Conservation (phyloP, 1,140 invertebrate genomes). For the Drosophila arawakana region DNA sequence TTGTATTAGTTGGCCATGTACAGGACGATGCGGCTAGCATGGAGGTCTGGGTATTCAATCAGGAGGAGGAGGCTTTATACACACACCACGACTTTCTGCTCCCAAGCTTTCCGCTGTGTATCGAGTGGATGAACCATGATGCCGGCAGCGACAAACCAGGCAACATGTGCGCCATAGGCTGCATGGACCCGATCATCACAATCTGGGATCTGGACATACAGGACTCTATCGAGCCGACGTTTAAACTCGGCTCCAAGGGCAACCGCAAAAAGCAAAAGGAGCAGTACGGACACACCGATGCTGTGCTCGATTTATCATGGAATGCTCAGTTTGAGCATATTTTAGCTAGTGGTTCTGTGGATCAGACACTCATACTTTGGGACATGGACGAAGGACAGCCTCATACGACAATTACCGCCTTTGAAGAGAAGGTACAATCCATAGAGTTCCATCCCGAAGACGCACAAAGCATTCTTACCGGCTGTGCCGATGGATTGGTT, state of each 20-base stretch:
- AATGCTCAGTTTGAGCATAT: slow-evolving; percentile 93
- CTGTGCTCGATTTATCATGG: slow-evolving; percentile 96
- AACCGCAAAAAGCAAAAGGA: slow-evolving; percentile 89
- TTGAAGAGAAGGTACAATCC: slow-evolving; percentile 94
- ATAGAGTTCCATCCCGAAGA: slow-evolving; percentile 95
- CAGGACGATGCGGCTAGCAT: slow-evolving; percentile 93
- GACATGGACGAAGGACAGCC: slow-evolving; percentile 93
- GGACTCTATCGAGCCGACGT: slow-evolving; percentile 94
- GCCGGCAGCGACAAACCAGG: slow-evolving; percentile 86
- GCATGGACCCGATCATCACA: slow-evolving; percentile 95
- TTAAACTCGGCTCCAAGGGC: slow-evolving; percentile 91
- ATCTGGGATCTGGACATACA: slow-evolving; percentile 98
- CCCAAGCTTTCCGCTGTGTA: slow-evolving; percentile 94
- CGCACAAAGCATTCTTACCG: slow-evolving; percentile 91
- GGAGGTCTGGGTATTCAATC: slow-evolving; percentile 97
- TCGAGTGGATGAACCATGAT: slow-evolving; percentile 96
- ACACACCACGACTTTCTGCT: slow-evolving; percentile 97
- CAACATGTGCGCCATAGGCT: slow-evolving; percentile 96
- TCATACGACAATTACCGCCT: slow-evolving; percentile 90
- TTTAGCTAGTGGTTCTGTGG: slow-evolving; percentile 96
- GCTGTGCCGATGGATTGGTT: slow-evolving; percentile 88
- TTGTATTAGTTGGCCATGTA: slow-evolving; percentile 95
- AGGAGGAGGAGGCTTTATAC: slow-evolving; percentile 94
- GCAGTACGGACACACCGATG: slow-evolving; percentile 93
- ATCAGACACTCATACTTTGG: slow-evolving; percentile 95